These are phyloP conservation scores for Aphrophora alni DNA, from an alignment of 2,888 invertebrate species.

Conservation along the genomic window DNA sequence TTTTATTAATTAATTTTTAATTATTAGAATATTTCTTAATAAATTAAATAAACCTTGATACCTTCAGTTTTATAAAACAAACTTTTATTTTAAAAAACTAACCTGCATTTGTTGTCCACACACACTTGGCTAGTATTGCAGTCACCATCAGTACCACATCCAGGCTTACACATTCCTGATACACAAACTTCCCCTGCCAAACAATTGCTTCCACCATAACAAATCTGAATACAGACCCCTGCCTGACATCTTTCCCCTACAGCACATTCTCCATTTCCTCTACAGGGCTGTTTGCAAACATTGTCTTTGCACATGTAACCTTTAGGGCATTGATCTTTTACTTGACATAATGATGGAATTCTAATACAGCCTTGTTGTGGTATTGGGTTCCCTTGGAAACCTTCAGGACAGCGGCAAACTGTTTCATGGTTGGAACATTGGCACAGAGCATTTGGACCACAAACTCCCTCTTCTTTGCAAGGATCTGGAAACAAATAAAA, in stretches of 20 bases:
- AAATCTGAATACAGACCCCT: constrained; percentile 81
- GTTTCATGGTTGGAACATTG: constrained; percentile 75
- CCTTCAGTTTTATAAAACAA: too few species aligned
- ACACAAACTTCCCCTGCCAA: constrained; percentile 88
- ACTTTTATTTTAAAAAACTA: constrained; percentile 41
- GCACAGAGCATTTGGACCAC: constrained; percentile 86
- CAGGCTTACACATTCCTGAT: constrained; percentile 80
- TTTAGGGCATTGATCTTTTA: constrained; percentile 74
- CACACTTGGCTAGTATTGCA: constrained; percentile 83
- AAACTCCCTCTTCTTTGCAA: constrained; percentile 75
- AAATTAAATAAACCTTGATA: too few species aligned
- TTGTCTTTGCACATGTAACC: constrained; percentile 78
- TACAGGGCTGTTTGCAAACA: constrained; percentile 80
- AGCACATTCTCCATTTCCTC: constrained; percentile 75
- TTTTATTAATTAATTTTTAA: too few species aligned
- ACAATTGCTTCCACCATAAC: constrained; percentile 89
- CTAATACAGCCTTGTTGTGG: constrained; percentile 90
- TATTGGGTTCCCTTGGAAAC: constrained; percentile 86
- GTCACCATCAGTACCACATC: constrained; percentile 82
- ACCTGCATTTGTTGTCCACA: constrained; percentile 71
- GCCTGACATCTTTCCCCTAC: constrained; percentile 84
- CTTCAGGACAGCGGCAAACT: constrained; percentile 80
- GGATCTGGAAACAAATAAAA: constrained; percentile 64
- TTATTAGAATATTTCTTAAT: too few species aligned
- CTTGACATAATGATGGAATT: constrained; percentile 72